phyloP scores from a whole-genome alignment of 2,888 invertebrate genomes.

The Dolichomitus sp. region DNA sequence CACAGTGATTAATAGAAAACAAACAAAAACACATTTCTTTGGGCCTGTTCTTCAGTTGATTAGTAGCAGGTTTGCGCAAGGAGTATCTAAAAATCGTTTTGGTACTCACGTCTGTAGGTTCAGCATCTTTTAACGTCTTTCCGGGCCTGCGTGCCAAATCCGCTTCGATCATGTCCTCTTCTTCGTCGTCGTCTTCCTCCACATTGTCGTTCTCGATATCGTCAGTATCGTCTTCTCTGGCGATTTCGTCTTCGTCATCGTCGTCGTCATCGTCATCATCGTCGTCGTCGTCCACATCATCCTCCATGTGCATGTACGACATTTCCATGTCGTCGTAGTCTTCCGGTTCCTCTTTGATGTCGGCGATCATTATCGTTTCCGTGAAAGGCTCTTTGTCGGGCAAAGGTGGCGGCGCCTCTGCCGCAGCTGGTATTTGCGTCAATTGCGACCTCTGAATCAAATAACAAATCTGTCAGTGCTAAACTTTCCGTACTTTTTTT shows the following conservation, averaged over 20 bases:
- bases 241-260: slow-evolving; percentile 78
- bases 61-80: too few species aligned
- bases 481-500: neutral
- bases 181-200: slow-evolving; percentile 75
- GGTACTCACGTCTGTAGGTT: slow-evolving; percentile 79
- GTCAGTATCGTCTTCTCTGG: slow-evolving; percentile 76
- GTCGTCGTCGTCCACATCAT: slow-evolving; percentile 75
- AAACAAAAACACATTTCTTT: too few species aligned
- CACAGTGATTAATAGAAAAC: too few species aligned
- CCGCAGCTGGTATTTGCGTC: slow-evolving; percentile 70
- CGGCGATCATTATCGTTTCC: slow-evolving; percentile 74
- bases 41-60: too few species aligned
- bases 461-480: neutral
- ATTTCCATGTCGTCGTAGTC: slow-evolving; percentile 83
- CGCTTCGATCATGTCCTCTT: slow-evolving; percentile 72
- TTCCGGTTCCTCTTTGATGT: slow-evolving; percentile 82
- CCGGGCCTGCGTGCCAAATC: slow-evolving; percentile 60
- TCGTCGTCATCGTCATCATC: slow-evolving; percentile 78
- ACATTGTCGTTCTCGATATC: slow-evolving; percentile 75
- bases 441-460: slow-evolving; percentile 71
- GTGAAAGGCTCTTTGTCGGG: slow-evolving; percentile 65
- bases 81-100: neutral
- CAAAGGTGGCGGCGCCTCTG: slow-evolving; percentile 69
- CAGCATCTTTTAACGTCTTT: slow-evolving; percentile 71
- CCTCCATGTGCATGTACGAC: slow-evolving; percentile 76